Base-by-base conservation (phyloP, 2,113 vertebrate species). In the Urocolius indicus region DNA sequence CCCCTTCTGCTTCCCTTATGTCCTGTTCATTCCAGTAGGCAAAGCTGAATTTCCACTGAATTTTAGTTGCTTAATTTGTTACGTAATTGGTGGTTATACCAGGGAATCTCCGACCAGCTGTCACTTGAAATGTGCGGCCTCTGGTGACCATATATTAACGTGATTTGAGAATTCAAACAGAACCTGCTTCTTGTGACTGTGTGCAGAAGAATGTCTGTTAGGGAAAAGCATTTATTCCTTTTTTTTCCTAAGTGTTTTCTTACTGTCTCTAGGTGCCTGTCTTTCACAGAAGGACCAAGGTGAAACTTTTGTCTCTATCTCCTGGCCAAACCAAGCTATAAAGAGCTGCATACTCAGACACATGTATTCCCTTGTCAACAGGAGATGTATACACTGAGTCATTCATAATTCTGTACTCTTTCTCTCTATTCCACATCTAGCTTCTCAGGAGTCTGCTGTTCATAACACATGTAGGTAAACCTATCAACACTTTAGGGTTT, bases 401-500 rank as follows among this genome's bases (percentile, higher is more conserved):
- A 52, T 94, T 96, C 62, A 61, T 93, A 95, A 79, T 76, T 73
- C 80, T 66, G 13, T 2, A 2, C 49, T 63, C 63, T 46, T 84
- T 66, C 27, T 86, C 48, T n/a, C 22, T 76, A 0, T 73, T 79
- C 76, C 45, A 26, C 17, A 11, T 65, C 62, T 69, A 45, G 15
- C 79, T 87, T 75, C 83, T 91, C 65, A 54, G 2, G 8, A 65
- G 65, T 68, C 88, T 92, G 55, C 84, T 95, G 11, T 84, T 93
- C 57, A 9, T 88, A 84, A 45, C 51, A 92, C 86, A 76, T 59
- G 66, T 54, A 93, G 71, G 71, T 85, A 92, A 86, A 92, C 79
- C 63, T 73, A 5, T 72, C 45, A n/a, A 84, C 80, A 84, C 89
- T 94, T 79, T 73, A 89, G 87, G 89, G 71, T 87, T 95, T 91